phyloP scores from a whole-genome alignment of 2,113 vertebrate species.

The Cochlearius cochlearius region DNA sequence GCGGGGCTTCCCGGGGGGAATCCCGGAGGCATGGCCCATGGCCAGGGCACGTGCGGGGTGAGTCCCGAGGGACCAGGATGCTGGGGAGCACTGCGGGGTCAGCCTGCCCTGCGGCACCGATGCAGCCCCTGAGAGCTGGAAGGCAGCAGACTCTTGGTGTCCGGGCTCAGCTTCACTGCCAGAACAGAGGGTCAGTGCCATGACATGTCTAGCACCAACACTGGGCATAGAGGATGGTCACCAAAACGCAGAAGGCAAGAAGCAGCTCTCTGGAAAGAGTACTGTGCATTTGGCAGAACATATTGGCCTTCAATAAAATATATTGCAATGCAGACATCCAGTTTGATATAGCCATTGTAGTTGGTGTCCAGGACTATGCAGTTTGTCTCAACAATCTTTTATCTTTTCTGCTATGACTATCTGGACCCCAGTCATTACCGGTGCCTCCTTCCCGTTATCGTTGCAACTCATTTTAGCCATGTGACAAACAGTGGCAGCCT shows the following conservation, averaged over 20 bases:
- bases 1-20: neutral
- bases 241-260: neutral
- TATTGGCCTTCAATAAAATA: neutral
- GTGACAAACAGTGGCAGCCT: neutral
- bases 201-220: neutral
- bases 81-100: neutral
- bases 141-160: neutral
- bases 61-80: neutral
- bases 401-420: neutral
- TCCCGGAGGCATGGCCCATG: neutral
- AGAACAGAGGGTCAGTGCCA: neutral
- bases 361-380: neutral
- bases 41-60: neutral
- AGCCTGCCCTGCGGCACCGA: neutral
- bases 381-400: neutral
- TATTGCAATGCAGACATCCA: neutral
- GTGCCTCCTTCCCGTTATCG: neutral
- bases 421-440: neutral
- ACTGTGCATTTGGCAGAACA: neutral
- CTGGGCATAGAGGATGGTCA: neutral
- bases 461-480: neutral
- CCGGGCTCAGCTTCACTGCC: fast-evolving
- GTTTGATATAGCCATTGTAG: neutral
- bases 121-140: neutral
- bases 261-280: neutral